These are phyloP conservation scores for Aphaenogaster floridana DNA, from an alignment of 1,140 invertebrate species.

Conservation along the genomic window DNA sequence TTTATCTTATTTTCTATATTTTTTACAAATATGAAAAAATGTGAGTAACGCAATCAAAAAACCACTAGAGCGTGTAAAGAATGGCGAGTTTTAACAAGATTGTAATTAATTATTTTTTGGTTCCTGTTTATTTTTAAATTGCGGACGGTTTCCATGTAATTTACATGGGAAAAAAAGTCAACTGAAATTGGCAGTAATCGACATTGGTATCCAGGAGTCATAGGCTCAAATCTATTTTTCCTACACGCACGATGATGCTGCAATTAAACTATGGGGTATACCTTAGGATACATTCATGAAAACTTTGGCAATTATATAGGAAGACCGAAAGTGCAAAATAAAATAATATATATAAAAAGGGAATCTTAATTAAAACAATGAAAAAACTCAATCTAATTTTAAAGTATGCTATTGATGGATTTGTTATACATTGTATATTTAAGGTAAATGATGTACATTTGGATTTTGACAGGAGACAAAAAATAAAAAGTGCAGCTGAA, in stretches of 20 bases:
- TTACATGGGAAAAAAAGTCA: conserved; percentile 17
- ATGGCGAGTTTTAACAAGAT: not conserved
- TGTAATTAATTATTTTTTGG: conserved; percentile 12
- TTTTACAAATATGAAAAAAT: not conserved
- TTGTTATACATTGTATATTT: too few relatives aligned
- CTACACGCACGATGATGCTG: not conserved
- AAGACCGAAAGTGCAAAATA: not conserved
- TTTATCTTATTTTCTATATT: not conserved
- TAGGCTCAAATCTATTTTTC: not conserved
- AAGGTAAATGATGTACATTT: too few relatives aligned
- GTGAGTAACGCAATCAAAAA: not conserved
- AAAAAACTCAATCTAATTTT: too few relatives aligned
- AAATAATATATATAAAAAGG: not conserved
- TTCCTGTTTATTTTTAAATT: not conserved
- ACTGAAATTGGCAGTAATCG: conserved; percentile 27
- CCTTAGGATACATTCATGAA: not conserved
- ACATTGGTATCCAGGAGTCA: not conserved
- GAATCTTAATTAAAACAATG: too few relatives aligned
- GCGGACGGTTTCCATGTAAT: not conserved
- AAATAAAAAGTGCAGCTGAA: too few relatives aligned
- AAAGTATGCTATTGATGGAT: too few relatives aligned
- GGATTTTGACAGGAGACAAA: too few relatives aligned
- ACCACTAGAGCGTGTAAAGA: not conserved
- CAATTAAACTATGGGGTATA: conserved; percentile 5
- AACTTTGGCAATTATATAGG: not conserved